Evolutionary conservation across 1,140 invertebrate genomes (phyloP).

Genomic region (Apis laboriosa): DNA sequence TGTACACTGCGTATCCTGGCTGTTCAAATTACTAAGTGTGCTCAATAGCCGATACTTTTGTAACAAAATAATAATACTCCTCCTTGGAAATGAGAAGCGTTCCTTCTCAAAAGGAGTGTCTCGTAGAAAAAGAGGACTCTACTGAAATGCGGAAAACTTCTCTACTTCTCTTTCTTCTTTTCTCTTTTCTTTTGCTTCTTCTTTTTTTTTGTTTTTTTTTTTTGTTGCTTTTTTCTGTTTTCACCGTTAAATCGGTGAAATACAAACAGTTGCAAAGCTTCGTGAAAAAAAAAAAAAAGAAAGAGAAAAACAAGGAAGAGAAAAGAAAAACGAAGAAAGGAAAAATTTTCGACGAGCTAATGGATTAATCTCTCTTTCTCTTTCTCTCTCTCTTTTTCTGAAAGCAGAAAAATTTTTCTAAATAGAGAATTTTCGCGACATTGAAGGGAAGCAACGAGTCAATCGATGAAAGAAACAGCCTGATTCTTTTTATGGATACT

Average conservation of each 20-base stretch:
- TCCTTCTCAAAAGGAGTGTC: conserved; percentile 10
- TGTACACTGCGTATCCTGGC: background rate
- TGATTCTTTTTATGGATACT: conserved; percentile 41
- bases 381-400: background rate
- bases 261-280: conserved; percentile 18
- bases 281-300: background rate
- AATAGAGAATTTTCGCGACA: background rate
- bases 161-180: background rate
- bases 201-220: no score
- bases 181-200: background rate
- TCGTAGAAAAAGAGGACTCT: background rate
- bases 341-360: background rate
- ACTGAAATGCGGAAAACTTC: conserved; percentile 6
- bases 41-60: conserved; percentile 33
- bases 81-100: background rate
- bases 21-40: conserved; percentile 20
- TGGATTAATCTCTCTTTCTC: conserved; percentile 30
- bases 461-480: background rate
- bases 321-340: background rate
- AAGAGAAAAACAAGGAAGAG: background rate
- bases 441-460: background rate
- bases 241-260: background rate
- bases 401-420: background rate
- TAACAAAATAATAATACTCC: conserved; percentile 32
- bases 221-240: background rate